Base-by-base conservation (phyloP, 1,140 invertebrate genomes). In the Trichonephila clavipes region DNA sequence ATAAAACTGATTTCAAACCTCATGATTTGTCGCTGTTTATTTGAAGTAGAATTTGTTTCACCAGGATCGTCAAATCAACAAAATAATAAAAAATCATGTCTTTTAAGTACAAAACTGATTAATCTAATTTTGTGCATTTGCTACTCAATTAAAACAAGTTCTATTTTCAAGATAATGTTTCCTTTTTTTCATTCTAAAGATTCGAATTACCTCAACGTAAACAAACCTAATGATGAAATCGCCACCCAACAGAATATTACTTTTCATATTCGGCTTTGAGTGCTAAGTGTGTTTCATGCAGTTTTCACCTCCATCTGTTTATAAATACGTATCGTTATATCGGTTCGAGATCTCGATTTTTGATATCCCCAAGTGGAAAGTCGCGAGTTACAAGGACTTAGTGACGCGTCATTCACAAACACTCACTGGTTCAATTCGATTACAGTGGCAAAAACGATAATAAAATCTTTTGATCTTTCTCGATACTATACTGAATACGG, bases 361-460 rank as follows among this genome's bases (percentile, higher is more conserved):
- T 40, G 72, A 77, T 77, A 77, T 34, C 8, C n/a, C 16, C 72
- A 6, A 34, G 28, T 24, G 28, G 72, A 28, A 40, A 77, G 72
- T 77, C 72, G 72, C 72, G 14, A 77, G 34, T 77, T 77, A 77
- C 72, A 77, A 77, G 72, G 72, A 40, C 34, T 77, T 77, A 40
- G 28, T 40, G 72, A 77, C 72, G 72, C 72, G 28, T 77, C 24
- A 77, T 77, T 77, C 72, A 34, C 34, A 34, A 77, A 40, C 72
- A 77, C 72, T 77, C 72, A 40, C 18, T 34, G 72, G 24, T 77
- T 77, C 72, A 77, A 77, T 77, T 77, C 28, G 72, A 77, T 77
- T 34, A 28, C 69, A 34, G 24, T 24, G 16, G 14, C 0, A 8
- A 12, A n/a, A 6, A 24, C 0, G n/a, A 69, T 51, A 34, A 40